phyloP scores from a whole-genome alignment of 2,888 invertebrate genomes.

The Phorcus lineatus region DNA sequence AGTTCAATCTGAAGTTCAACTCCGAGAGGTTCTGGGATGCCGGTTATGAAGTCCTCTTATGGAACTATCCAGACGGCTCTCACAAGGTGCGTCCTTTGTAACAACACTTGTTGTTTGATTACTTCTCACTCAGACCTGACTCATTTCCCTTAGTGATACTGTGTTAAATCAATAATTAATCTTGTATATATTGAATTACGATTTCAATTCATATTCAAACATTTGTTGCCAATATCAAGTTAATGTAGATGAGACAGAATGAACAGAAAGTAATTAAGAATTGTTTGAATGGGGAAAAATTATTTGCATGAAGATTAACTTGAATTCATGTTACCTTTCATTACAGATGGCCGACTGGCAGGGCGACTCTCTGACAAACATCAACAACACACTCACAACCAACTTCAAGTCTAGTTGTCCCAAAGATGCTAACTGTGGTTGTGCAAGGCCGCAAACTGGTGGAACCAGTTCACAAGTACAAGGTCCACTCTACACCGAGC shows the following conservation, averaged over 20 bases:
- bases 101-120: not conserved
- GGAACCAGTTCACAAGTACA: constrained; percentile 16
- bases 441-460: constrained; percentile 32
- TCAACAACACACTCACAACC: not conserved
- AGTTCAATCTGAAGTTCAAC: constrained; percentile 49
- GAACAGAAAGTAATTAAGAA: too few relatives aligned
- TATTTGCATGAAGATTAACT: too few relatives aligned
- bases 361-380: not conserved
- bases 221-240: too few relatives aligned
- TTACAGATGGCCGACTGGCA: constrained; percentile 11
- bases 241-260: too few relatives aligned
- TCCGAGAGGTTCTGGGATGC: constrained; percentile 54
- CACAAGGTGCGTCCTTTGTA: not conserved
- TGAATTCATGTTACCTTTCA: too few relatives aligned
- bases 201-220: too few relatives aligned
- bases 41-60: constrained; percentile 50
- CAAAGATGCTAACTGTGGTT: constrained; percentile 59
- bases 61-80: not conserved
- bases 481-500: constrained; percentile 40
- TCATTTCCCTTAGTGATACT: too few relatives aligned
- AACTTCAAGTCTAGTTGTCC: constrained; percentile 43
- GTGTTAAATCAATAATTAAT: too few relatives aligned
- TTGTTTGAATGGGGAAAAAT: too few relatives aligned
- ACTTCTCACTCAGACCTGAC: too few relatives aligned
- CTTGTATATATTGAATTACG: too few relatives aligned